Evolutionary conservation across 2,888 invertebrate genomes (phyloP).

Genomic region (Neoscelio sp.): DNA sequence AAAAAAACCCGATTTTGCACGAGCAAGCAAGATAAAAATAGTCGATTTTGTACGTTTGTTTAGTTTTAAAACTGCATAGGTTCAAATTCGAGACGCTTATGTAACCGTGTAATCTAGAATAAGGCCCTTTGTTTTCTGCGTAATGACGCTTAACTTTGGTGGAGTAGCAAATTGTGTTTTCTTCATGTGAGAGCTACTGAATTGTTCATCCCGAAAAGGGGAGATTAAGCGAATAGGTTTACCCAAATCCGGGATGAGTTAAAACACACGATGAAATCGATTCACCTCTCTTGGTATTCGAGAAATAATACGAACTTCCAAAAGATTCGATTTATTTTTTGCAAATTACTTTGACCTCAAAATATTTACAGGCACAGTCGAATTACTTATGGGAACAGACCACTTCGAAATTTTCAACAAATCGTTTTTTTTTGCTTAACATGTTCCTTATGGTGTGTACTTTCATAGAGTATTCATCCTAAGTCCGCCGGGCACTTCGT

Average conservation of each 20-base stretch:
- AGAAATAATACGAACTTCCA: conserved; percentile 62
- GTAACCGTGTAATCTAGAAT: conserved; percentile 66
- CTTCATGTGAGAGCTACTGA: conserved; percentile 66
- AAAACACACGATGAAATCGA: conserved; percentile 68
- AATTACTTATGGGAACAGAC: conserved; percentile 8
- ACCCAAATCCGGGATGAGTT: conserved; percentile 68
- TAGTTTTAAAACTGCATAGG: conserved; percentile 47
- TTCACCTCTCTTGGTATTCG: conserved; percentile 61
- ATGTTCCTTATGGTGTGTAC: too few species aligned
- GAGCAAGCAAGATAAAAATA: conserved; percentile 28
- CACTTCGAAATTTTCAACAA: too few species aligned
- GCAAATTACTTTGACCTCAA: conserved; percentile 40
- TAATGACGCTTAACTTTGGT: conserved; percentile 66
- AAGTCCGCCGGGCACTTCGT: too few species aligned
- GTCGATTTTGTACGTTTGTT: conserved; percentile 37
- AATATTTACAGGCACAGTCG: conserved; percentile 23
- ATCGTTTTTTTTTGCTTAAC: too few species aligned
- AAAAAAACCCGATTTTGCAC: conserved; percentile 10
- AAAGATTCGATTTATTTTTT: conserved; percentile 65
- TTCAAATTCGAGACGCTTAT: conserved; percentile 60
- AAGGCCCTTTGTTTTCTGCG: conserved; percentile 64
- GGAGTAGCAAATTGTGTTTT: conserved; percentile 68
- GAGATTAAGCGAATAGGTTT: conserved; percentile 68
- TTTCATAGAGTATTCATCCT: too few species aligned
- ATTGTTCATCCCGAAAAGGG: conserved; percentile 67